Base-by-base conservation (phyloP, 1,140 invertebrate species). In the Zaprionus gabonicus region DNA sequence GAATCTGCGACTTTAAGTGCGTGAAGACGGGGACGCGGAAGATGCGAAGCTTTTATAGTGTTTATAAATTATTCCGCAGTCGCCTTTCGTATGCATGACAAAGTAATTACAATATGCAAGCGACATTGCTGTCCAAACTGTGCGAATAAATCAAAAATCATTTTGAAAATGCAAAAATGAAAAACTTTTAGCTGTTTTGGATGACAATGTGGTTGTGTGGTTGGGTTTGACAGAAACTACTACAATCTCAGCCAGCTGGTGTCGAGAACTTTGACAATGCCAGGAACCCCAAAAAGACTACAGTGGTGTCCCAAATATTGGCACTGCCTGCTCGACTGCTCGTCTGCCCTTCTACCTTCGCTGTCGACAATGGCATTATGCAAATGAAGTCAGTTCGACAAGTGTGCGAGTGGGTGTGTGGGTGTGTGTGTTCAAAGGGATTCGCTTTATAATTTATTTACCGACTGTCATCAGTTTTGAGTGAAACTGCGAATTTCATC, bases 391-490 rank as follows among this genome's bases (percentile, higher is more conserved):
- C 44, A 67, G 80, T 17, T 46, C 81, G 53, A 67, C 77, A 77
- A 76, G 78, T 84, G 78, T 83, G 23, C 2, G 23, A 2, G 78
- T 75, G 78, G 81, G 41, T 17, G 38, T 41, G 15, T 41, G 36
- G 15, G 36, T 38, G 38, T 15, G 13, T 41, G 75, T 79, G 71
- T 79, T 84, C 84, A 84, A 88, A 87, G 74, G 80, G 78, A 87
- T 87, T 85, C 76, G 90, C 79, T 88, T 88, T 85, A 90, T 88
- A 78, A 88, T 90, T 90, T 88, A 88, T 90, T 90, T 85, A 79
- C 85, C 62, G 85, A 44, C 84, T 88, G 81, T 87, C 79, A 82
- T 78, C 84, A 88, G 78, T 67, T 84, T 76, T 76, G 72, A 87
- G 59, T 67, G 58, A 65, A 27, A 10, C 65, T 64, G 71, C 59